A percentile compares a stretch with the other conserved stretches of the same genome.
phyloP scores from a whole-genome alignment of 2,888 invertebrate genomes.

The Drosophila hamatofila region DNA sequence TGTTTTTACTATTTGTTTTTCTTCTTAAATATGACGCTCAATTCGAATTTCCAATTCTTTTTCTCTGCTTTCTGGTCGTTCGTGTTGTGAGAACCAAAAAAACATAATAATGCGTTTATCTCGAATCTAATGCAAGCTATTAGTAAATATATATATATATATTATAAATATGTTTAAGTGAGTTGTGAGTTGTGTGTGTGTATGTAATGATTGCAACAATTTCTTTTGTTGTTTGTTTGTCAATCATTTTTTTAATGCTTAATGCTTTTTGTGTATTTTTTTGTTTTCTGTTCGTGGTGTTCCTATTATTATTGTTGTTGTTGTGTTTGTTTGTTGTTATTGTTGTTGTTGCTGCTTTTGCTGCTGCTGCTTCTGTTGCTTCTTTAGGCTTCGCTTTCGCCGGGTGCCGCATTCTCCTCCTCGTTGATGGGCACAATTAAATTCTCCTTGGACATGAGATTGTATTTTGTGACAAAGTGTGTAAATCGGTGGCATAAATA shows the following conservation, averaged over 20 bases:
- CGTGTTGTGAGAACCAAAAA: constrained; percentile 26
- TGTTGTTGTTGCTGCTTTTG: constrained; percentile 11
- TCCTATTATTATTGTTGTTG: constrained; percentile 32
- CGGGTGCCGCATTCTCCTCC: constrained; percentile 88
- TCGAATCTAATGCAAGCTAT: constrained; percentile 69
- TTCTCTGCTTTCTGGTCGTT: neutral
- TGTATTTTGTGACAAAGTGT: constrained; percentile 98
- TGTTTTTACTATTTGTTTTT: neutral
- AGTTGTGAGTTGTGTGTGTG: constrained; percentile 39
- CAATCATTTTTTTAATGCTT: constrained; percentile 55
- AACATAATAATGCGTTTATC: constrained; percentile 39
- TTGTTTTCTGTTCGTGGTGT: constrained; percentile 10
- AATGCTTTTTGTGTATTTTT: constrained; percentile 35
- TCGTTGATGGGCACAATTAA: constrained; percentile 98
- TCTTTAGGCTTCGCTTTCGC: constrained; percentile 86
- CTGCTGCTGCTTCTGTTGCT: constrained; percentile 23
- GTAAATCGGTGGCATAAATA: constrained; percentile 98
- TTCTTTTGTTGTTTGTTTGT: constrained; percentile 21
- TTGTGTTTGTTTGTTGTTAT: constrained; percentile 16
- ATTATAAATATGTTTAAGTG: constrained; percentile 68
- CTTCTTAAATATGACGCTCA: constrained; percentile 6
- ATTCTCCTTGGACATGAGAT: constrained; percentile 99
- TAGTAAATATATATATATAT: constrained; percentile 63
- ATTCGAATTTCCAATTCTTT: constrained; percentile 1
- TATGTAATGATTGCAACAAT: constrained; percentile 44